Evolutionary conservation across 2,888 invertebrate species (phyloP).

Genomic region (Stenodera caucasica): DNA sequence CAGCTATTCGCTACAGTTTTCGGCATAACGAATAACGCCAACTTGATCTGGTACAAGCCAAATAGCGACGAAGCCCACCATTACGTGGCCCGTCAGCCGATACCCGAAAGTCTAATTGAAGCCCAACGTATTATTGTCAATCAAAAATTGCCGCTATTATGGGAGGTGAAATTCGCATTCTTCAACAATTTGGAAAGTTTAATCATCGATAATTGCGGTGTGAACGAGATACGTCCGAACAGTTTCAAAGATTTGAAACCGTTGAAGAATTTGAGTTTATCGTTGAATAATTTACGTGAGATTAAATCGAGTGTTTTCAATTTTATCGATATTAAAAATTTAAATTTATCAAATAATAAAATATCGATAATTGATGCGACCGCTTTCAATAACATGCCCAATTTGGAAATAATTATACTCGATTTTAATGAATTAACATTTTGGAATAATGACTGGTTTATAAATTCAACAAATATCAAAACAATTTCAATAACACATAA

Average conservation of each 20-base stretch:
- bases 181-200: slow-evolving; percentile 37
- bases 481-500: slow-evolving; percentile 41
- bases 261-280: slow-evolving; percentile 37
- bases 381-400: slow-evolving; percentile 43
- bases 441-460: slow-evolving; percentile 38
- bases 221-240: slow-evolving; percentile 39
- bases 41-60: slow-evolving; percentile 37
- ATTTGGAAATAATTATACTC: slow-evolving; percentile 35
- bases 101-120: slow-evolving; percentile 35
- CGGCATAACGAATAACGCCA: slow-evolving; percentile 21
- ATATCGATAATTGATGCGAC: slow-evolving; percentile 36
- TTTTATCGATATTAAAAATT: slow-evolving; percentile 33
- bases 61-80: slow-evolving; percentile 32
- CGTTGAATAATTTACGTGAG: slow-evolving; percentile 38
- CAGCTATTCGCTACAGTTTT: too few species aligned
- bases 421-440: slow-evolving; percentile 43
- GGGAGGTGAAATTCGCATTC: slow-evolving; percentile 37
- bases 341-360: slow-evolving; percentile 42
- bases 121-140: slow-evolving; percentile 39
- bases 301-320: slow-evolving; percentile 41
- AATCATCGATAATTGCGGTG: slow-evolving; percentile 38
- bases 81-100: slow-evolving; percentile 33
- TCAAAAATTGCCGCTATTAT: slow-evolving; percentile 37
- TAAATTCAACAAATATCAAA: slow-evolving; percentile 38
- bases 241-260: slow-evolving; percentile 36